Base-by-base conservation (phyloP, 1,140 invertebrate species). In the Drosophila teissieri region DNA sequence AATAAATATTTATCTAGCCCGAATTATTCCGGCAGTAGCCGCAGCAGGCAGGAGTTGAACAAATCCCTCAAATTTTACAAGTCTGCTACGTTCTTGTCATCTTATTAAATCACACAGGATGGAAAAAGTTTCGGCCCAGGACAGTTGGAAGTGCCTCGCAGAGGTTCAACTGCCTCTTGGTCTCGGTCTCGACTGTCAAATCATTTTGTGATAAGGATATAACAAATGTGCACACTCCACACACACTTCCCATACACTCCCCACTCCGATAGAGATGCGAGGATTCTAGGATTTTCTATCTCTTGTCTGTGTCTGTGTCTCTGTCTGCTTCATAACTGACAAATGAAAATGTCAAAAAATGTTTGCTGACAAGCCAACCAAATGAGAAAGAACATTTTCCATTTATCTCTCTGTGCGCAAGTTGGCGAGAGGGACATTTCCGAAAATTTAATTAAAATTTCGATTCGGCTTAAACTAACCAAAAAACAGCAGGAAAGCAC, bases 271-370 rank as follows among this genome's bases (percentile, higher is more conserved):
- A 31, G 81, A 57, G 39, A 54, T 56, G 62, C 67, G 65, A 40
- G 77, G n/a, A n/a, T n/a, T n/a, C 17, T 44, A 44, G 44, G 37
- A 65, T 67, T 77, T 45, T 86, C 61, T 55, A 69, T 68, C 58
- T 61, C 49, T 10, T 37, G 31, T 67, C 40, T 55, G 45, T 52
- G 34, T 19, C 19, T 19, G 19, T 19, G 19, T 19, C 19, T 19
- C 1, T 19, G 19, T 58, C 53, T 67, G 65, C 61, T 83, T 83
- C 83, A 88, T 89, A 89, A 83, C 84, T 89, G 83, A 88, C 84
- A 88, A 88, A 88, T 88, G 83, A 88, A 88, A 88, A 89, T 88
- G 83, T 88, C 83, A 86, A 88, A 88, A 88, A 83, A 81, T 64
- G 67, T 46, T 55, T 77, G 72, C 63, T 82, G 80, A 73, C 73